phyloP scores from a whole-genome alignment of 2,888 invertebrate genomes.

The Platerodrilus igneus region DNA sequence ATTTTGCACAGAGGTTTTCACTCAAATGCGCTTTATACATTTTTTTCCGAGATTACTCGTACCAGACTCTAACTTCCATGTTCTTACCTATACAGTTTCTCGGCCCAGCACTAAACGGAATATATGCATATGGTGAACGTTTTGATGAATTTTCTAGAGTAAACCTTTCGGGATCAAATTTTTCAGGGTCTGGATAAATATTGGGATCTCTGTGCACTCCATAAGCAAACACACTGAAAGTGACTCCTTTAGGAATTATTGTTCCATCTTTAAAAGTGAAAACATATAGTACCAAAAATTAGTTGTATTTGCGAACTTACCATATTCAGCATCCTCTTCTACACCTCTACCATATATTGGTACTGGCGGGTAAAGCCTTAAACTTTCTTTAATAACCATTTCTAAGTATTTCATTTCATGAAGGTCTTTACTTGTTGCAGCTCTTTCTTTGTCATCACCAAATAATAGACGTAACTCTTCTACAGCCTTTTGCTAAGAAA shows the following conservation, averaged over 20 bases:
- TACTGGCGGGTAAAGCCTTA: slow-evolving; percentile 51
- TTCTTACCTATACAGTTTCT: slow-evolving; percentile 56
- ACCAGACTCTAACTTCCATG: too few relatives aligned
- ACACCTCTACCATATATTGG: slow-evolving; percentile 49
- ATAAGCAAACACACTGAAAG: slow-evolving; percentile 45
- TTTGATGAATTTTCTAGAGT: slow-evolving; percentile 32
- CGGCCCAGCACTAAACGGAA: slow-evolving; percentile 60
- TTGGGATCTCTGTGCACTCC: slow-evolving; percentile 51
- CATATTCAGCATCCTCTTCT: slow-evolving; percentile 42
- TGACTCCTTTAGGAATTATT: slow-evolving; percentile 40
- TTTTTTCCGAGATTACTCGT: too few relatives aligned
- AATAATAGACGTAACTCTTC: slow-evolving; percentile 41
- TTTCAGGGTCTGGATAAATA: slow-evolving; percentile 52
- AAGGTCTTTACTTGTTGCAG: slow-evolving; percentile 41
- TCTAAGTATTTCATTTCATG: slow-evolving; percentile 54
- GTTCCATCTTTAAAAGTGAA: slow-evolving; percentile 27
- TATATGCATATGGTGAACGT: slow-evolving; percentile 51
- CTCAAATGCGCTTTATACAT: too few relatives aligned
- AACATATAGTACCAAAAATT: background rate
- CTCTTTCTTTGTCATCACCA: slow-evolving; percentile 27
- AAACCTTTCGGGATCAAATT: slow-evolving; percentile 53
- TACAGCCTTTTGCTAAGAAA: slow-evolving; percentile 39
- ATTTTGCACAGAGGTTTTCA: too few relatives aligned
- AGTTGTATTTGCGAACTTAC: too few relatives aligned
- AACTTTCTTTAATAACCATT: slow-evolving; percentile 50